Percentiles rank a stretch among this genome's conserved stretches.
Evolutionary conservation across 2,113 vertebrate genomes (phyloP).

Genomic region (Formicarius rufipectus): DNA sequence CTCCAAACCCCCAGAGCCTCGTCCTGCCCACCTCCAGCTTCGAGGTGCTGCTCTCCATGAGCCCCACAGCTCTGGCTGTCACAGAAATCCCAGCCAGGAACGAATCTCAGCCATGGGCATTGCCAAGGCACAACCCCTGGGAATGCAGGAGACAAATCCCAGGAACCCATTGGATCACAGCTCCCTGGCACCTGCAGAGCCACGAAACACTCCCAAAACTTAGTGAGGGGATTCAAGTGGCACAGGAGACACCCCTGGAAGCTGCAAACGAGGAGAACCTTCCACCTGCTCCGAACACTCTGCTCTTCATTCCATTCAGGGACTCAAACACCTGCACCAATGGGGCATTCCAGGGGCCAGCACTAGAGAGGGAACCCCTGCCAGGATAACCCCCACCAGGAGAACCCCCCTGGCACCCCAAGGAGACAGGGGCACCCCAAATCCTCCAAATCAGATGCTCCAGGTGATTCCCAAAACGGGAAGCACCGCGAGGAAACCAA

Average conservation of each 20-base stretch:
- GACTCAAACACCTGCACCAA: neutral
- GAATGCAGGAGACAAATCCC: neutral
- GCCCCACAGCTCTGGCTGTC: neutral
- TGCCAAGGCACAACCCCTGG: neutral
- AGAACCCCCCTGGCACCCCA: neutral
- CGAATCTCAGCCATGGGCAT: neutral
- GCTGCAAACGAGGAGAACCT: neutral
- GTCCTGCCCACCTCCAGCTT: neutral
- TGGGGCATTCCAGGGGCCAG: neutral
- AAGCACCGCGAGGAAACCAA: neutral
- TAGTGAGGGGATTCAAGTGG: neutral
- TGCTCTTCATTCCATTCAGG: neutral
- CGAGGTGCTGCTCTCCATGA: neutral
- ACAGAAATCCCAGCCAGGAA: neutral
- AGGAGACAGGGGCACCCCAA: neutral
- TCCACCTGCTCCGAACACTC: neutral
- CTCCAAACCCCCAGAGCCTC: neutral
- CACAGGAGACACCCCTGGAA: neutral
- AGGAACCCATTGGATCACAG: neutral
- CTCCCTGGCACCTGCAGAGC: neutral
- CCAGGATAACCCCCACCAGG: neutral
- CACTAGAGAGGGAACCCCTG: neutral
- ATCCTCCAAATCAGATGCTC: neutral
- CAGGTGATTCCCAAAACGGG: neutral
- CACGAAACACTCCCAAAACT: neutral